Percentiles rank a stretch among this genome's conserved stretches.
These are phyloP conservation scores for Centropyge bicolor DNA, from an alignment of 2,797 vertebrate species.

Conservation along the genomic window DNA sequence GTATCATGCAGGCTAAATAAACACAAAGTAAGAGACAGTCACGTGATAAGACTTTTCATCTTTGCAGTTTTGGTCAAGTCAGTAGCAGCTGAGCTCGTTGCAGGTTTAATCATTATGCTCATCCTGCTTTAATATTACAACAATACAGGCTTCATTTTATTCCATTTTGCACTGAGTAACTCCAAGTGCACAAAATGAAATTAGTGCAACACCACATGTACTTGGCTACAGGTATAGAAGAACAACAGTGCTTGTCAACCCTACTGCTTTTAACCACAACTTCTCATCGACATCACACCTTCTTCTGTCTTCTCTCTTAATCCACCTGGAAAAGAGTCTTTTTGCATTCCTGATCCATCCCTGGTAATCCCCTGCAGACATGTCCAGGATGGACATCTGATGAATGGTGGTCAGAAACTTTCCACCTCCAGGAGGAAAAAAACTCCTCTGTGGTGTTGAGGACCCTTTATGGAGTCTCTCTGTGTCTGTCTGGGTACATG, in stretches of 20 bases:
- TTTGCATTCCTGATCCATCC: not conserved
- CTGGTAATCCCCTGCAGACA: not conserved
- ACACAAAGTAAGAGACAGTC: not conserved
- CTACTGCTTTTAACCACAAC: not conserved
- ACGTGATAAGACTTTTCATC: not conserved
- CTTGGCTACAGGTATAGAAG: not conserved
- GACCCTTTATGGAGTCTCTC: not conserved
- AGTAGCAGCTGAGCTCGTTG: not conserved
- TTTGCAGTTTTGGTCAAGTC: not conserved
- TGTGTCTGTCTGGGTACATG: not conserved
- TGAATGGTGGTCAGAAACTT: not conserved
- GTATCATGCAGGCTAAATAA: not conserved
- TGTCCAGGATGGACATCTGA: not conserved
- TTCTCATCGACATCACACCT: not conserved
- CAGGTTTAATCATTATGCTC: not conserved
- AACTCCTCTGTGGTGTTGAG: not conserved
- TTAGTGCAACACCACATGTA: not conserved
- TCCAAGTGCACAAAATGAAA: not conserved
- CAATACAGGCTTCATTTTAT: not conserved
- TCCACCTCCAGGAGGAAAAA: not conserved
- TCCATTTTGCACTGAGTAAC: not conserved
- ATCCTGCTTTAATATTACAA: not conserved
- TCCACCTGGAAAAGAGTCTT: not conserved
- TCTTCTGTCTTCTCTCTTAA: not conserved
- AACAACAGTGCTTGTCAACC: not conserved